Evolutionary conservation across 1,140 invertebrate species (phyloP), one percentile per base, ranked within the genome.

Genomic region (Vanessa atalanta): DNA sequence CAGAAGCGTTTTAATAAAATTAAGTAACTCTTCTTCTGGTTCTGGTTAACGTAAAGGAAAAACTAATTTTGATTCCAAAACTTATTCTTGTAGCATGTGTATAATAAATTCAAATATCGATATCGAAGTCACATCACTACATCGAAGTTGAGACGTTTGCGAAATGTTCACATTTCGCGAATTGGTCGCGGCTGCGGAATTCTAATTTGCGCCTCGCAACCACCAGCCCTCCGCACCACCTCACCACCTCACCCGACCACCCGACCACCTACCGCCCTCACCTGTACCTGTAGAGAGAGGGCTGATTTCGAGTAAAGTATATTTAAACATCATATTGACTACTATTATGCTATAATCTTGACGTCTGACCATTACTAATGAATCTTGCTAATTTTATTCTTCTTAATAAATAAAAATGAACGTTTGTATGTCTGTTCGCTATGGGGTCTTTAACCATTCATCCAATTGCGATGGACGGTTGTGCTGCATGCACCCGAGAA

Each of bases 111-210:
- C 6, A 26, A 37, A 61, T 37, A 61, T 61, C 57, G 57, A 61
- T 60, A 60, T 13, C 12, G 23, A 3, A 31, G 12, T 23, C 6
- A 5, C 82, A 60, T 72, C 81, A 65, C 84, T 85, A 82, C 12
- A 37, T 72, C 78, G 47, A 92, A 92, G 88, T 92, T 92, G 90
- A 92, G 90, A 92, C 89, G 90, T 90, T 92, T 89, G 81, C 90
- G 90, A 89, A 91, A 92, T 92, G 90, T 91, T 83, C 83, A 92
- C 88, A 90, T 92, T 92, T 92, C 86, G 79, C 86, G 88, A 90
- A 90, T 88, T 88, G 90, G 86, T 82, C 82, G 78, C 80, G 75
- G 83, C 85, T 86, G 81, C 79, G 88, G 90, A 92, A 92, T 92
- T 90, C 88, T 90, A 88, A 92, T 92, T 90, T 92, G 73, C 81